Evolutionary conservation across 2,797 vertebrate genomes (phyloP), one percentile per base, ranked within the genome.

Genomic region (Vireo griseus): DNA sequence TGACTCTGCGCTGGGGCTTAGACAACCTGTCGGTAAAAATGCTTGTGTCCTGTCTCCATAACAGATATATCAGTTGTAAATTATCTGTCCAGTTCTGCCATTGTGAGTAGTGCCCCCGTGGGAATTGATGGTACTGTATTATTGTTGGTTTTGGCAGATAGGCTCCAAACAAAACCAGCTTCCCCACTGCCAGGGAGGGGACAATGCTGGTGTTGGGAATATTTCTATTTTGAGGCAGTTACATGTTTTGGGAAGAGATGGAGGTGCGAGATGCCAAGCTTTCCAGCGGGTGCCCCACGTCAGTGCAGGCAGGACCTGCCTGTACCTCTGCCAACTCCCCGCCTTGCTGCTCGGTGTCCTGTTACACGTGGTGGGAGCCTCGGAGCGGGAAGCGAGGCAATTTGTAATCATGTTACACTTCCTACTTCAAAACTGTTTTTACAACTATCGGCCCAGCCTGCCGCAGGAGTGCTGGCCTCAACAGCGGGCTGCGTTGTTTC

Each of bases 381-480:
- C 3, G 5, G 80, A 52, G 48, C 0, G 80, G 62, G 24, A 84
- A 50, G 65, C 0, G 1, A 90, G 86, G 58, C 59, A 29, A 16
- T 92, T 66, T 80, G 87, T 75, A 86, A 59, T 55, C 65, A 39
- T 54, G 50, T 73, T 91, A 82, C 91, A 86, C 67, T 97, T 93
- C 95, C 97, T 96, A 94, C 94, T 96, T 86, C 79, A 65, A 87
- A 82, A 72, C 71, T 96, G 92, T 92, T 95, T 97, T 75, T 93
- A 95, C 76, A 93, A 90, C 83, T 75, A 72, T 73, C 87, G 92
- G 83, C 86, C 94, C 96, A 20, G 82, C 72, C 82, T 76, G 55
- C 67, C 82, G 77, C 55, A 61, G 86, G 62, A 87, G 74, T 55
- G 51, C 75, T 93, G 47, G 55, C 78, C 94, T 57, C 40, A 16